Evolutionary conservation across 1,140 invertebrate genomes (phyloP).

Genomic region (Choristoneura fumiferana): DNA sequence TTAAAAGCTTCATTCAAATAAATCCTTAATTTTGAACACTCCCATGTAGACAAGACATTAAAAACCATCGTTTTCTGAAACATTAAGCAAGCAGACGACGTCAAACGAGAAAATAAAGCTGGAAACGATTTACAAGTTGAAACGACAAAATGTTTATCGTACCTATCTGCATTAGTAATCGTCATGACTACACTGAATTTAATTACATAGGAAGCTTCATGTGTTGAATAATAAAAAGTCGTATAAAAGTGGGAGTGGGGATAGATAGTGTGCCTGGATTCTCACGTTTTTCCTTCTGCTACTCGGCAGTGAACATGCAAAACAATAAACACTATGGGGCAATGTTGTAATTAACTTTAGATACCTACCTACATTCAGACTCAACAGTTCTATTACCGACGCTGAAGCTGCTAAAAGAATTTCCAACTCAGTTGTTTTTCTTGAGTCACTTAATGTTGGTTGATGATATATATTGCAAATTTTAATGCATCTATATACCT

Average conservation of each 20-base stretch:
- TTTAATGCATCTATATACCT: background rate
- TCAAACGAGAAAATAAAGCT: conserved; percentile 8
- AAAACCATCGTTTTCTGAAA: conserved; percentile 5
- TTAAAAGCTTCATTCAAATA: too few relatives aligned
- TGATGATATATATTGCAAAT: too few relatives aligned
- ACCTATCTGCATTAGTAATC: conserved; percentile 1
- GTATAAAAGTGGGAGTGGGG: background rate
- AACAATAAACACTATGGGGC: too few relatives aligned
- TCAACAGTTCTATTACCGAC: too few relatives aligned
- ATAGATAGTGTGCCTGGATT: background rate
- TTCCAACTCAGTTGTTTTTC: too few relatives aligned
- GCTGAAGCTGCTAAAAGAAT: too few relatives aligned
- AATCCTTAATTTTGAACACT: too few relatives aligned
- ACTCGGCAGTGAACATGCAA: too few relatives aligned
- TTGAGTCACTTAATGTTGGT: too few relatives aligned
- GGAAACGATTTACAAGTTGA: background rate
- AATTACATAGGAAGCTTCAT: conserved; percentile 9
- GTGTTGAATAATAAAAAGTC: conserved; percentile 8
- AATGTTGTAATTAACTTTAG: too few relatives aligned
- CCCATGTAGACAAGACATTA: background rate
- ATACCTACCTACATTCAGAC: too few relatives aligned
- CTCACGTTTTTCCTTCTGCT: background rate
- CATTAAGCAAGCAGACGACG: conserved; percentile 1
- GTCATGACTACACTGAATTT: background rate
- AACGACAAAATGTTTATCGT: background rate